These are phyloP conservation scores for Ctenoplectra terminalis DNA, from an alignment of 1,140 invertebrate genomes.

Conservation along the genomic window DNA sequence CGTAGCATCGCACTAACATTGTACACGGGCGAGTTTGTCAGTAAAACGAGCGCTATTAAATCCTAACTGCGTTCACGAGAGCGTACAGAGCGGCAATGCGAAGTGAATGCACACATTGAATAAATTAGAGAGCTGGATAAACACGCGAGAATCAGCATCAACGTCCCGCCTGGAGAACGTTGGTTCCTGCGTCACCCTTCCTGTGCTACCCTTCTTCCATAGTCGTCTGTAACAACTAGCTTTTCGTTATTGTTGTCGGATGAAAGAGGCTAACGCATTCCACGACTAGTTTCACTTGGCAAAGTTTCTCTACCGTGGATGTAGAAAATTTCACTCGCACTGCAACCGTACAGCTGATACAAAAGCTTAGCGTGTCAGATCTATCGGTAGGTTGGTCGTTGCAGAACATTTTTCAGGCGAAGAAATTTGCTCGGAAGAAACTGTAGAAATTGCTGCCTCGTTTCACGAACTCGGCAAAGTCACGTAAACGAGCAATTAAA, in stretches of 20 bases:
- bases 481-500: slow-evolving; percentile 36
- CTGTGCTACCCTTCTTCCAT: slow-evolving; percentile 36
- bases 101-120: slow-evolving; percentile 76
- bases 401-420: no score
- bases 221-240: slow-evolving; percentile 42
- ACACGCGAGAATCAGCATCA: slow-evolving; percentile 70
- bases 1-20: slow-evolving; percentile 45
- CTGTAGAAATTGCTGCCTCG: no score
- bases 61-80: slow-evolving; percentile 73
- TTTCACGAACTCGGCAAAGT: neutral
- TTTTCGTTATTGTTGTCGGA: slow-evolving; percentile 57
- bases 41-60: slow-evolving; percentile 74
- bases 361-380: neutral
- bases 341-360: neutral
- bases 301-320: neutral
- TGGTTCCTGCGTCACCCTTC: neutral
- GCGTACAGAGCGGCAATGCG: slow-evolving; percentile 64
- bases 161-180: slow-evolving; percentile 51
- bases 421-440: no score
- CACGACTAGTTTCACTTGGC: slow-evolving; percentile 20
- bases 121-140: slow-evolving; percentile 76
- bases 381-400: no score
- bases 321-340: slow-evolving; percentile 33
- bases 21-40: slow-evolving; percentile 69
- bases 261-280: slow-evolving; percentile 55